Evolutionary conservation across 2,113 vertebrate genomes (phyloP), one percentile per base, ranked within the genome.

Genomic region (Argyrosomus japonicus): DNA sequence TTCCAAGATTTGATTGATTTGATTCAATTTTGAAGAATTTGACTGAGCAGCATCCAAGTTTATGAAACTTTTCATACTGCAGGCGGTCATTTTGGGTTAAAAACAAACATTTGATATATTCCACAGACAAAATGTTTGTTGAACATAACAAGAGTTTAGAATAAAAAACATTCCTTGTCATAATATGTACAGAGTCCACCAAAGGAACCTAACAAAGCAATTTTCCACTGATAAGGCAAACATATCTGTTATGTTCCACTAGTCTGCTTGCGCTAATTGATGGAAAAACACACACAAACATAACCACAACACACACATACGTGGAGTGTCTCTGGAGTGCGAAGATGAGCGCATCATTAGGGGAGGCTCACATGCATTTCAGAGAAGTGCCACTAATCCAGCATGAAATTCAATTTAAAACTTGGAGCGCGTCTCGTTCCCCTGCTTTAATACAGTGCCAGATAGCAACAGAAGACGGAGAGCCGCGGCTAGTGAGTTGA

Each of bases 381-480:
- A 91, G 91, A 90, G 86, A 89, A 94, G 93, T 68, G 81, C 86
- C 87, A 84, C 90, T 92, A 94, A 95, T 94, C 90, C 91, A 69
- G 89, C 93, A 92, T 95, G 90, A 94, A 94, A 94, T 95, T 93
- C 89, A 93, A 92, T 95, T 94, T 92, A 92, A 93, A 93, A 92
- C 90, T 92, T 93, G 92, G 92, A 94, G 89, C 77, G 68, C 40
- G 65, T 82, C 91, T 90, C 83, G n/a, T 84, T 88, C 84, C 83
- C 86, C 71, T 68, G 81, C 91, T 91, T 93, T 93, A 90, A 94
- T 92, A 79, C 69, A 18, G 82, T 14, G 91, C 94, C 93, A 94
- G 92, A 93, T 93, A 89, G 57, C 78, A 54, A 73, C 75, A 90
- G 84, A 78, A 83, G 87, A 88, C 12, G 50, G 58, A 75, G 81